Base-by-base conservation (phyloP, 1,140 invertebrate species). In the Magallana ariakensis region DNA sequence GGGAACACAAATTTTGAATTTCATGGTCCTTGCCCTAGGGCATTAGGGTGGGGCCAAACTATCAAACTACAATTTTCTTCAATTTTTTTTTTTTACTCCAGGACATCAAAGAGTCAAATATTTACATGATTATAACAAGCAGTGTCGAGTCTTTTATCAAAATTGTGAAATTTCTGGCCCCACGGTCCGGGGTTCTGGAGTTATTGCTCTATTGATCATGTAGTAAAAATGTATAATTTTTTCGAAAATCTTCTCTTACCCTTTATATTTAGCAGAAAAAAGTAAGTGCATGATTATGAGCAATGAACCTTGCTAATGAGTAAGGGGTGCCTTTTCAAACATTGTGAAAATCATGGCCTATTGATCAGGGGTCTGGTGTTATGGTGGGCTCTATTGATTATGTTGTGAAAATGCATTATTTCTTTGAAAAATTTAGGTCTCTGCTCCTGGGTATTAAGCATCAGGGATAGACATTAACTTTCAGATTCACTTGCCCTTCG, bases 251-350 rank as follows among this genome's bases (percentile, higher is more conserved):
- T 60, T 60, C 58, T 60, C 58, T 60, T 60, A 60, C 58, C 58
- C 58, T 60, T 60, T 60, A 60, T 60, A 60, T 60, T 60, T 60
- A 60, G 58, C 58, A 60, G 58, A 60, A 60, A 60, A 60, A 60
- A 16, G 58, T 60, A 60, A 60, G 58, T 60, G 58, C 58, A 60
- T 60, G 58, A 60, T 60, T 60, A 60, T 60, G 58, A 60, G 58
- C 58, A 60, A 60, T 60, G 58, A 60, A 60, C 58, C 58, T 60
- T 60, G 58, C 58, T 60, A 60, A 60, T 60, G 58, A 60, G 58
- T 60, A 60, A 60, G 58, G 58, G 58, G 58, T 60, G 58, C 58
- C 33, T 46, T 46, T 46, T 46, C 33, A 46, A 46, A 46, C 33
- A 46, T 46, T 46, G 33, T 46, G 33, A 60, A 60, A 60, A 60